These are phyloP conservation scores for Chamaetylas fuelleborni DNA, from an alignment of 2,113 vertebrate species.

Conservation along the genomic window DNA sequence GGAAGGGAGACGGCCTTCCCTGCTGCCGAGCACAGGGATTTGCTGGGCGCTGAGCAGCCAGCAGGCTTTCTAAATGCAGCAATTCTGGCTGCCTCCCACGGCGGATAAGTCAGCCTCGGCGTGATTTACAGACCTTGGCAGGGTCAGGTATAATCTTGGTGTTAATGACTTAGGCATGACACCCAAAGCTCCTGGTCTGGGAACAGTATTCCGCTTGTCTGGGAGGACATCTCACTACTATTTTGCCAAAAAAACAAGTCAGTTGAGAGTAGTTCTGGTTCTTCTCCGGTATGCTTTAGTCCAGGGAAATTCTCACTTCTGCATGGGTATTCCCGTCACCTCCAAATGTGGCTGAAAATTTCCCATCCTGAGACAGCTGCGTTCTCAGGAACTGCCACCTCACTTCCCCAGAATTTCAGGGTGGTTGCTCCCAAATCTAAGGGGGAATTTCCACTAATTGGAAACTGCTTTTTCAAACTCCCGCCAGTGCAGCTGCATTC, in stretches of 20 bases:
- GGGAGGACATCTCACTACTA: neutral
- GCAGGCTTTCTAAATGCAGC: neutral
- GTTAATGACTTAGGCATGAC: neutral
- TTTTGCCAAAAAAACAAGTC: neutral
- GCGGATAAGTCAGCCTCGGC: neutral
- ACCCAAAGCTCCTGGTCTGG: neutral
- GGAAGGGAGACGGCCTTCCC: neutral
- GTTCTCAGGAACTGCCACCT: neutral
- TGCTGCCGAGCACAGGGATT: neutral
- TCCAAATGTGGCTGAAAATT: neutral
- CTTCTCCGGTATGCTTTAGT: neutral
- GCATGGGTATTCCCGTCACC: neutral
- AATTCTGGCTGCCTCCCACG: neutral
- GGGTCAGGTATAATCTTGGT: neutral
- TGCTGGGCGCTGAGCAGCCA: neutral
- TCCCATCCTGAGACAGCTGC: neutral
- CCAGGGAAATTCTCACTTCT: neutral
- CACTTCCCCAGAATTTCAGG: neutral
- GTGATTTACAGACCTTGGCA: neutral
- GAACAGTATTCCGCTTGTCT: neutral
- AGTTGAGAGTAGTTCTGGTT: neutral
- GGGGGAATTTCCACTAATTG: neutral
- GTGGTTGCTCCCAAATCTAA: neutral
- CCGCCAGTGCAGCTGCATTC: neutral
- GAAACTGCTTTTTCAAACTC: neutral